Percentiles rank a stretch among this genome's conserved stretches.
Evolutionary conservation across 2,888 invertebrate genomes (phyloP).

Genomic region (Ganaspis brasiliensis): DNA sequence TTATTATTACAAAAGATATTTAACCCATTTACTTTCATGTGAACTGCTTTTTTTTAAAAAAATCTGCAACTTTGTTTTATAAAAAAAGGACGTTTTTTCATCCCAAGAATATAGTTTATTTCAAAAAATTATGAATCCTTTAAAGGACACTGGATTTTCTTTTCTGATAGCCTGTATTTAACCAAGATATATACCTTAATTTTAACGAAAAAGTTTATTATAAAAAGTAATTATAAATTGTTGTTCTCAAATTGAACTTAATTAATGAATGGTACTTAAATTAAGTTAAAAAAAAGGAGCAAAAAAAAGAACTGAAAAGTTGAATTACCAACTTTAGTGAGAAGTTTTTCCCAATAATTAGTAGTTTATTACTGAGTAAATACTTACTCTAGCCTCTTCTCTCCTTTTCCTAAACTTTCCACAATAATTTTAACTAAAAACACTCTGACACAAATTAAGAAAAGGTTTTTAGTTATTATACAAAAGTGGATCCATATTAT

Average conservation of each 20-base stretch:
- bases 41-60: too few species aligned
- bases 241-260: not conserved
- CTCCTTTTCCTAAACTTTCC: not conserved
- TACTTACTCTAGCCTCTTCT: not conserved
- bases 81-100: too few species aligned
- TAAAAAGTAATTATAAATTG: not conserved
- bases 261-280: not conserved
- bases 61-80: too few species aligned
- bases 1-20: too few species aligned
- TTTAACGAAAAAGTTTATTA: not conserved
- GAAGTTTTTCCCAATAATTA: not conserved
- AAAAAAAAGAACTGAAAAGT: not conserved
- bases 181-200: not conserved
- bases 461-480: too few species aligned
- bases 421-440: not conserved
- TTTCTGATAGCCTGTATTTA: too few species aligned
- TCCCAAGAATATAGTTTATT: too few species aligned
- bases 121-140: too few species aligned
- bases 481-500: too few species aligned
- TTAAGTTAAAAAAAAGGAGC: not conserved
- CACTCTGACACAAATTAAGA: not conserved
- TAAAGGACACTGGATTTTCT: too few species aligned
- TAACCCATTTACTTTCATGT: too few species aligned
- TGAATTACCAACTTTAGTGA: not conserved
- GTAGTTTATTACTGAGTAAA: not conserved